Evolutionary conservation across 2,888 invertebrate genomes (phyloP).

Genomic region (Lamproptera curius): DNA sequence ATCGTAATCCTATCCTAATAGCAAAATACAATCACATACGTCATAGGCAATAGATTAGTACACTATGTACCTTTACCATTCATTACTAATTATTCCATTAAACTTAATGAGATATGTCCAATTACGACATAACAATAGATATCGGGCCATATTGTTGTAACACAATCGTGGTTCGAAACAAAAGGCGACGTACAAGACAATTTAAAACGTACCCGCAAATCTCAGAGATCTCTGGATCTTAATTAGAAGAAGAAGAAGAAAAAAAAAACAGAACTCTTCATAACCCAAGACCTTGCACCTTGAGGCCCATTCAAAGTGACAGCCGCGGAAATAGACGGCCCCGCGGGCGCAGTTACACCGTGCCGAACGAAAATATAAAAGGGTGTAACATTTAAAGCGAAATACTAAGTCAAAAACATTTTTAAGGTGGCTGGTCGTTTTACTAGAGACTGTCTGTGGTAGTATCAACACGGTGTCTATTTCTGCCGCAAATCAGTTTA

Average conservation of each 20-base stretch:
- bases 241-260: too few relatives aligned
- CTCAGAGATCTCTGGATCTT: constrained; percentile 26
- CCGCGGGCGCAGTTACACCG: constrained; percentile 42
- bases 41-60: too few relatives aligned
- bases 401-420: background rate
- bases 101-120: background rate
- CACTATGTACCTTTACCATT: too few relatives aligned
- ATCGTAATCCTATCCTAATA: too few relatives aligned
- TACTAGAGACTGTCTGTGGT: background rate
- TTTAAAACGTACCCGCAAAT: constrained; percentile 17
- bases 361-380: constrained; percentile 2
- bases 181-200: constrained; percentile 6
- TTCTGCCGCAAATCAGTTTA: too few relatives aligned
- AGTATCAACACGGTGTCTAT: too few relatives aligned
- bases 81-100: background rate
- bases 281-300: constrained; percentile 52
- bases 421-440: background rate
- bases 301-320: constrained; percentile 53
- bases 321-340: constrained; percentile 57
- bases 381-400: background rate
- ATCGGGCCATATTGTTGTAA: background rate
- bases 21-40: too few relatives aligned
- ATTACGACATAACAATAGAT: constrained; percentile 5
- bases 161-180: constrained; percentile 11
- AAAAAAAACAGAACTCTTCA: constrained; percentile 42